Evolutionary conservation across 2,113 vertebrate species (phyloP).

Genomic region (Columbina picui): DNA sequence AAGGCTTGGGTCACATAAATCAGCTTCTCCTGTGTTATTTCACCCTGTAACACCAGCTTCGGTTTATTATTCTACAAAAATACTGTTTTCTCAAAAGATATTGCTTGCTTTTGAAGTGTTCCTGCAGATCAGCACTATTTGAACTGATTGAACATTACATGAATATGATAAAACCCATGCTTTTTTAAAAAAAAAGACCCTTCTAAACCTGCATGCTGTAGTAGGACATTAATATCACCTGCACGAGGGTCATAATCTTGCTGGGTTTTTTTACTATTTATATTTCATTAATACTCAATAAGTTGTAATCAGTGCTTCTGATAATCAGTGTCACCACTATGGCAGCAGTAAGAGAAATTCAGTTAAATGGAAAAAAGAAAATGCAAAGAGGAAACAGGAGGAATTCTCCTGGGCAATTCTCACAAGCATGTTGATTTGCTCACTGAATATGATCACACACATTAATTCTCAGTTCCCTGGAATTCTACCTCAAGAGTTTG

Average conservation of each 20-base stretch:
- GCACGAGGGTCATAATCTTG: background rate
- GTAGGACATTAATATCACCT: background rate
- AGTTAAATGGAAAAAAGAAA: conserved; percentile 3
- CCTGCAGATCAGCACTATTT: background rate
- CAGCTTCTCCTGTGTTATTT: background rate
- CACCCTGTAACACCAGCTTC: background rate
- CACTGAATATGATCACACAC: conserved; percentile 7
- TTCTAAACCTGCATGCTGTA: background rate
- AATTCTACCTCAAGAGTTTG: conserved; percentile 26
- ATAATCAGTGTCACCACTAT: background rate
- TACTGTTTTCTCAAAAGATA: background rate
- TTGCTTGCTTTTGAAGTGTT: background rate
- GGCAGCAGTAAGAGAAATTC: background rate
- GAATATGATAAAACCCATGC: background rate
- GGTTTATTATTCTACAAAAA: conserved; percentile 5
- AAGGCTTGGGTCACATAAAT: background rate
- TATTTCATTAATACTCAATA: background rate
- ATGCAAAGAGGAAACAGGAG: background rate
- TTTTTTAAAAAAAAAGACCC: background rate
- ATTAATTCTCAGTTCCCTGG: conserved; percentile 40
- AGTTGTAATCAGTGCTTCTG: background rate
- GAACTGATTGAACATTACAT: background rate
- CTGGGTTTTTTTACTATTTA: background rate
- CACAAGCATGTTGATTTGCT: conserved; percentile 18
- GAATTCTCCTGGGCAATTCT: background rate